Base-by-base conservation (phyloP, 2,113 vertebrate species). In the Xerus inauris region DNA sequence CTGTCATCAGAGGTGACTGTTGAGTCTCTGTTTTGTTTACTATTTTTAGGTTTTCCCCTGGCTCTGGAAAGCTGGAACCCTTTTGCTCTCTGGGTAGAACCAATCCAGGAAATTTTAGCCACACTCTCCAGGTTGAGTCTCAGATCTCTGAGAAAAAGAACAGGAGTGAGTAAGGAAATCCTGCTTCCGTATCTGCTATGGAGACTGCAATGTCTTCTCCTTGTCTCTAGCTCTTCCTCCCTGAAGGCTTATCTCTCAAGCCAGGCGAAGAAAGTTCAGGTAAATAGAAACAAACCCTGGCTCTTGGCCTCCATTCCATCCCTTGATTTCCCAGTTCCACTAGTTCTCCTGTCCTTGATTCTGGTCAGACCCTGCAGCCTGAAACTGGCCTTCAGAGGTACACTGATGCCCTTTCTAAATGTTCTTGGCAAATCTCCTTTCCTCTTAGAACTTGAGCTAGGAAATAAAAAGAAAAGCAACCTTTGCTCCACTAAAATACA, bases 1-100 rank as follows among this genome's bases (percentile, higher is more conserved):
- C 32, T 98, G 97, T 98, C 97, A 96, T 87, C 54, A 49, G 82
- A 76, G 8, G 0, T 32, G 87, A 77, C 82, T 83, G 87, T 97
- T 90, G 98, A 87, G 87, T 96, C 88, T 79, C 67, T 83, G 22
- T 0, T 96, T 95, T 79, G 49, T 71, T 98, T 97, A 83, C 91
- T 96, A 65, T 94, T 97, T 97, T 93, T 17, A 59, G 92, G 81
- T 59, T 96, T 77, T 93, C 73, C 72, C 16, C 86, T 94, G 75
- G 92, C 54, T 89, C 94, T 51, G 73, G 65, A 35, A 54, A 93
- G 35, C 89, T 45, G 95, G 47, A 45, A 45, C 49, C 95, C 95
- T 93, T 14, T 97, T 94, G 95, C 26, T 77, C 69, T 89, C 67
- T 72, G 35, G 8, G 32, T 65, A 86, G 96, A 97, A 97, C 76